Percentiles rank a stretch among this genome's conserved stretches.
These are phyloP conservation scores for Blera fallax DNA, from an alignment of 2,888 invertebrate species.

Conservation along the genomic window DNA sequence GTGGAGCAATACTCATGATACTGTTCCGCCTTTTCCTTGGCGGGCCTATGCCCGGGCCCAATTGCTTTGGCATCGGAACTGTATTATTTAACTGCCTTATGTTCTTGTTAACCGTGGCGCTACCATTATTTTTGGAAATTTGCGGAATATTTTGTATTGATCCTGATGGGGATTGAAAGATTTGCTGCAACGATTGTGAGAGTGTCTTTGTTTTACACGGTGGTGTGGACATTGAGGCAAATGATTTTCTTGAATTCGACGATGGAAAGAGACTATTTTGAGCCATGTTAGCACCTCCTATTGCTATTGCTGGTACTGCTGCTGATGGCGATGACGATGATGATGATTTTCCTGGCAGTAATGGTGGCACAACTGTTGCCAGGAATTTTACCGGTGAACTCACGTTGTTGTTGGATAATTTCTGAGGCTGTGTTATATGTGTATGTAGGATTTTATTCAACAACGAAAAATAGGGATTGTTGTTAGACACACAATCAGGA, in stretches of 20 bases:
- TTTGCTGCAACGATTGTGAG: constrained; percentile 74
- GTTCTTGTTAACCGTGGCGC: background rate
- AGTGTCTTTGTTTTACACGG: constrained; percentile 61
- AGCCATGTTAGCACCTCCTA: background rate
- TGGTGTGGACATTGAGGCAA: constrained; percentile 10
- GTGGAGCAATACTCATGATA: constrained; percentile 31
- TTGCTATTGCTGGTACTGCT: background rate
- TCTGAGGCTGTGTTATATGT: constrained; percentile 34
- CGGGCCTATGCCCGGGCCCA: background rate
- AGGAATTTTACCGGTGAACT: background rate
- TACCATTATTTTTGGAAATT: constrained; percentile 17
- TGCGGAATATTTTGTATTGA: constrained; percentile 50
- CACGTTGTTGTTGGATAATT: background rate
- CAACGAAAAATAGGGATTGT: constrained; percentile 31
- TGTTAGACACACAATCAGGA: constrained; percentile 51
- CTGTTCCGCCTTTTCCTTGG: constrained; percentile 55
- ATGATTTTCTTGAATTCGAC: background rate
- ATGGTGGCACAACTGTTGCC: background rate
- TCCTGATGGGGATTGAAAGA: constrained; percentile 71
- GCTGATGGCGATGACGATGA: constrained; percentile 8
- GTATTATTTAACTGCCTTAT: constrained; percentile 13
- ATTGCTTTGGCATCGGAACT: constrained; percentile 8
- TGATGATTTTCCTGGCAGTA: background rate
- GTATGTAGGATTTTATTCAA: constrained; percentile 7
- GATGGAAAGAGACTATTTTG: background rate